Evolutionary conservation across 2,797 vertebrate species (phyloP), one percentile per base, ranked within the genome.

Genomic region (Lagodon rhomboides): DNA sequence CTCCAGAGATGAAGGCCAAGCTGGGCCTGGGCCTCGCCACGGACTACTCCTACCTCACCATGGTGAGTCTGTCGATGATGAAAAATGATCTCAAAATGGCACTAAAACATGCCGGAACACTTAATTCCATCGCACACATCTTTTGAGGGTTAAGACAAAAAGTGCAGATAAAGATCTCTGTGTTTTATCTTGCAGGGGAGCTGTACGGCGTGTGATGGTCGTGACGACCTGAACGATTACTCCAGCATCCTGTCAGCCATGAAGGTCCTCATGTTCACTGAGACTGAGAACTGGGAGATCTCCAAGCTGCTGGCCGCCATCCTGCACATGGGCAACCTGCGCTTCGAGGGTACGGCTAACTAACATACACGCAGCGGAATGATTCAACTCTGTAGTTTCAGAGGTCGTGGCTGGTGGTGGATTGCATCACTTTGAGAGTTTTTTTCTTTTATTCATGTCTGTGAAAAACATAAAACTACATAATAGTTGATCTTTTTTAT

Each of bases 251-350:
- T 96, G 78, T 98, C 98, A 0, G 98, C 98, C 38, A 99, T 99
- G 98, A 99, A 98, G 93, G 95, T 99, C 54, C 96, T 99, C 5
- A 98, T 99, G 98, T 99, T 99, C 83, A 98, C 97, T 0, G 97
- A 99, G 90, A 99, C 96, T 0, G 98, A 99, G 93, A 98, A 96
- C 94, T 98, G 97, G 97, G 98, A 99, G 93, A 99, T 99, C 81
- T 98, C 95, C 20, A 99, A 99, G 91, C 96, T 99, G 50, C 91
- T 99, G 83, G 97, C 98, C 0, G 94, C 98, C 91, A 98, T 99
- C 85, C 91, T 99, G 83, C 98, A 99, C 92, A 96, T 99, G 97
- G 98, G 98, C 41, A 99, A 99, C 95, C 94, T 99, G 82, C 91
- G 92, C 64, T 99, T 98, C 0, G 96, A 99, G 92, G 97, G 98